Percentiles rank a stretch among this genome's conserved stretches.
phyloP scores from a whole-genome alignment of 2,797 vertebrate species.

The Antrozous pallidus region DNA sequence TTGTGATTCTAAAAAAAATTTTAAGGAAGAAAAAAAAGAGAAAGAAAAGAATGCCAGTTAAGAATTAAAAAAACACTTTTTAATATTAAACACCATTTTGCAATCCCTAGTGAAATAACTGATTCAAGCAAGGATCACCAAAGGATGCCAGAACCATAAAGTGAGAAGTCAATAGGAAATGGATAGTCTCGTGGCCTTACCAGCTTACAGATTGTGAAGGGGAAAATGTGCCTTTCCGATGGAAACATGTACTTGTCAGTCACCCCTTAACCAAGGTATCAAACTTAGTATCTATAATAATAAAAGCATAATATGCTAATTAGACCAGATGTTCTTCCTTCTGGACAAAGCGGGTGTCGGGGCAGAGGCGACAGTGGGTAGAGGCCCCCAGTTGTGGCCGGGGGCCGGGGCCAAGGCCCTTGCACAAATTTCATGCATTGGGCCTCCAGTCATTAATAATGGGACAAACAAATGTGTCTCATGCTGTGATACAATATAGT shows the following conservation, averaged over 20 bases:
- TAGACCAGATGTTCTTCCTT: too few species aligned
- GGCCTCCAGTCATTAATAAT: not conserved
- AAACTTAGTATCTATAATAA: not conserved
- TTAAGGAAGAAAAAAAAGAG: not conserved
- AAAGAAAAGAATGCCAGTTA: not conserved
- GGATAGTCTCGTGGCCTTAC: not conserved
- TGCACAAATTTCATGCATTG: too few species aligned
- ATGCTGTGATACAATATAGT: not conserved
- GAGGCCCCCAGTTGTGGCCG: rapidly evolving
- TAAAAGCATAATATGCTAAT: too few species aligned
- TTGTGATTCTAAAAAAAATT: not conserved
- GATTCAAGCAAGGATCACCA: not conserved
- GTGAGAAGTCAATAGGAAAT: not conserved
- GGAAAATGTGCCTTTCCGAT: not conserved
- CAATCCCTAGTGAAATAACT: not conserved
- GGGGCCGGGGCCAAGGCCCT: too few species aligned
- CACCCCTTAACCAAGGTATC: not conserved
- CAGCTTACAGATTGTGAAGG: not conserved
- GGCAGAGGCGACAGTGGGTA: too few species aligned
- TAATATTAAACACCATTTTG: not conserved
- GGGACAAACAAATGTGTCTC: not conserved
- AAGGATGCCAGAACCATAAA: not conserved
- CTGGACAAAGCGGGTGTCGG: rapidly evolving
- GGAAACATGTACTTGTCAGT: not conserved
- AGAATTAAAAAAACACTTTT: not conserved